Evolutionary conservation across 2,113 vertebrate species (phyloP).

Genomic region (Athene cunicularia): DNA sequence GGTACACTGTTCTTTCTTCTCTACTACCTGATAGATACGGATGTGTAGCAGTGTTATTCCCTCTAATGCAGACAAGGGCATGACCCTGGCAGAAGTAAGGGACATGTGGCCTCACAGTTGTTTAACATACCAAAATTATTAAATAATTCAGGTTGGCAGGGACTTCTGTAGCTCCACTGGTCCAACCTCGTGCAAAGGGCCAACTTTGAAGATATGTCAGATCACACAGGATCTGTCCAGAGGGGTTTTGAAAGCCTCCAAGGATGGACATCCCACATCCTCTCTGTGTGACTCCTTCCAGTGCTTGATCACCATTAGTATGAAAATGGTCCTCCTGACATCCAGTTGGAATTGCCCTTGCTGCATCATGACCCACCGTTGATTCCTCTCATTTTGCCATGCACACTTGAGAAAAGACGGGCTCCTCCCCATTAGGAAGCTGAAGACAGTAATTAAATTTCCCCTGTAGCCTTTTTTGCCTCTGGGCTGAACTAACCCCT

Average conservation of each 20-base stretch:
- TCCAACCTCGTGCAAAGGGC: not conserved
- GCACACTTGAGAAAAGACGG: not conserved
- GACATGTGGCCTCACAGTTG: accelerated
- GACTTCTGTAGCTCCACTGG: not conserved
- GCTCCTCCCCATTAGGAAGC: not conserved
- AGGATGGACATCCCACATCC: not conserved
- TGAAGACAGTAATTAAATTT: not conserved
- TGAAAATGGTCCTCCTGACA: not conserved
- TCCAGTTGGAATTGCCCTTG: not conserved
- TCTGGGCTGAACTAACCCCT: not conserved
- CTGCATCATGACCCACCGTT: not conserved
- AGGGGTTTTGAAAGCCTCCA: not conserved
- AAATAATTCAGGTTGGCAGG: not conserved
- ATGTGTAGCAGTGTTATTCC: not conserved
- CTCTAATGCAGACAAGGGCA: not conserved
- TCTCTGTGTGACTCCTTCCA: not conserved
- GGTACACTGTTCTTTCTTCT: not conserved
- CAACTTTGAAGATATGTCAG: not conserved
- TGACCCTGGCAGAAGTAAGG: not conserved
- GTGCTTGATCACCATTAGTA: not conserved
- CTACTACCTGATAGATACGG: not conserved
- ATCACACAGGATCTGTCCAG: not conserved
- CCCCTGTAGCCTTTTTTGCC: not conserved
- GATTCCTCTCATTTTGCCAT: not conserved
- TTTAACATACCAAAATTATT: not conserved